phyloP scores from a whole-genome alignment of 2,888 invertebrate species.

The Hypselothyrea guttata region DNA sequence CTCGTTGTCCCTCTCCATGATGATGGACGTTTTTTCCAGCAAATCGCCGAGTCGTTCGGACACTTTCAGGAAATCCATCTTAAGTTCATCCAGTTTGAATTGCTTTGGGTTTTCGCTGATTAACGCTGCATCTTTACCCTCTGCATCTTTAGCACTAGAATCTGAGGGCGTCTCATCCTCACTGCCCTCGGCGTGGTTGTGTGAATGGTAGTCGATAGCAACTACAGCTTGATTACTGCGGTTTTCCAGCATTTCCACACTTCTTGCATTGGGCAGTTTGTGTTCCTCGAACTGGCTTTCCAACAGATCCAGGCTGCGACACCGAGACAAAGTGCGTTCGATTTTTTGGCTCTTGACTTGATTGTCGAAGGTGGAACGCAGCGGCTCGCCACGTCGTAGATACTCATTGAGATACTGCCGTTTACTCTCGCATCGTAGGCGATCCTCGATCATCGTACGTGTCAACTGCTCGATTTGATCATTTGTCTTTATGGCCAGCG shows the following conservation, averaged over 20 bases:
- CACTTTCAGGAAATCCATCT: slow-evolving; percentile 74
- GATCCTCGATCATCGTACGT: slow-evolving; percentile 81
- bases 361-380: slow-evolving; percentile 84
- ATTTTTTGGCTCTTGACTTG: slow-evolving; percentile 82
- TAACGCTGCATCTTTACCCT: slow-evolving; percentile 10
- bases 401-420: slow-evolving; percentile 88
- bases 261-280: slow-evolving; percentile 82
- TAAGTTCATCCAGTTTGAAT: slow-evolving; percentile 64
- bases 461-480: slow-evolving; percentile 88
- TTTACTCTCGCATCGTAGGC: slow-evolving; percentile 83
- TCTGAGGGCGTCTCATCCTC: slow-evolving; percentile 50
- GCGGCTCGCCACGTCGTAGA: slow-evolving; percentile 86
- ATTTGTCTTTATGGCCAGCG: slow-evolving; percentile 88
- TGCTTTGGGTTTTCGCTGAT: slow-evolving; percentile 38
- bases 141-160: slow-evolving; percentile 21
- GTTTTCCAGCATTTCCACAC: slow-evolving; percentile 83
- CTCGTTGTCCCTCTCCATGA: slow-evolving; percentile 78
- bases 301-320: slow-evolving; percentile 88
- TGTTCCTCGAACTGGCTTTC: slow-evolving; percentile 77
- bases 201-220: slow-evolving; percentile 51
- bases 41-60: slow-evolving; percentile 78
- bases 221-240: slow-evolving; percentile 72
- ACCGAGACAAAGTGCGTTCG: slow-evolving; percentile 85
- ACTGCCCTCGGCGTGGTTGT: slow-evolving; percentile 33
- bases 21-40: slow-evolving; percentile 78